phyloP scores from a whole-genome alignment of 2,888 invertebrate genomes.

The Mythimna ferrago region DNA sequence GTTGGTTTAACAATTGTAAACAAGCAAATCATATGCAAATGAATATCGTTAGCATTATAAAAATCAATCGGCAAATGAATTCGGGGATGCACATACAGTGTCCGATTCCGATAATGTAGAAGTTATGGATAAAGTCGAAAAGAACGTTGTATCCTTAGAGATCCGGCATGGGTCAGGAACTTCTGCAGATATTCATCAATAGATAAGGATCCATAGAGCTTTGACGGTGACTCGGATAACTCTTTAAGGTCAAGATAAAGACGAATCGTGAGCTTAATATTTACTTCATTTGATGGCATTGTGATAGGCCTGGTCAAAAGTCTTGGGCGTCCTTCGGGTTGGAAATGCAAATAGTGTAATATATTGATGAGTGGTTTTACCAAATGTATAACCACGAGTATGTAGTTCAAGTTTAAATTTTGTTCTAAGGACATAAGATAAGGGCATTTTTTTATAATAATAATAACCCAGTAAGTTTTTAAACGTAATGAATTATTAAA shows the following conservation, averaged over 20 bases:
- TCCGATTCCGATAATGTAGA: slow-evolving; percentile 13
- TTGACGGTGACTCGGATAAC: slow-evolving; percentile 38
- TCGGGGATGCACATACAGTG: slow-evolving; percentile 26
- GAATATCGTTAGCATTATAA: slow-evolving; percentile 13
- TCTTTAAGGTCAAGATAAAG: slow-evolving; percentile 46
- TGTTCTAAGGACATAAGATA: background rate
- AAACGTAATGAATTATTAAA: background rate
- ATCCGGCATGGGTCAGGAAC: slow-evolving; percentile 38
- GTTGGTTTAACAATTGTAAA: slow-evolving; percentile 29
- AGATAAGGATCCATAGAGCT: slow-evolving; percentile 47
- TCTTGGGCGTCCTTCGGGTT: background rate
- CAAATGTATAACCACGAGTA: background rate
- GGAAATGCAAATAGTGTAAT: background rate
- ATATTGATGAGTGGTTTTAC: background rate
- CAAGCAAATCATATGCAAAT: slow-evolving; percentile 35
- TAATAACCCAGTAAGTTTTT: background rate
- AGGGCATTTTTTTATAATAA: no score
- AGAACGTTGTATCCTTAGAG: slow-evolving; percentile 7
- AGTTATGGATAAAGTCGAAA: slow-evolving; percentile 42
- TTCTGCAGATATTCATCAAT: slow-evolving; percentile 20
- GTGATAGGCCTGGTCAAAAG: background rate
- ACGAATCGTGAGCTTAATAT: slow-evolving; percentile 44
- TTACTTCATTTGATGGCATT: slow-evolving; percentile 17
- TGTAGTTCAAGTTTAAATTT: background rate
- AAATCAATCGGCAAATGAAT: slow-evolving; percentile 26